Percentiles rank a stretch among this genome's conserved stretches.
Conservation (phyloP, 2,113 vertebrate genomes). For the Cinclus cinclus region DNA sequence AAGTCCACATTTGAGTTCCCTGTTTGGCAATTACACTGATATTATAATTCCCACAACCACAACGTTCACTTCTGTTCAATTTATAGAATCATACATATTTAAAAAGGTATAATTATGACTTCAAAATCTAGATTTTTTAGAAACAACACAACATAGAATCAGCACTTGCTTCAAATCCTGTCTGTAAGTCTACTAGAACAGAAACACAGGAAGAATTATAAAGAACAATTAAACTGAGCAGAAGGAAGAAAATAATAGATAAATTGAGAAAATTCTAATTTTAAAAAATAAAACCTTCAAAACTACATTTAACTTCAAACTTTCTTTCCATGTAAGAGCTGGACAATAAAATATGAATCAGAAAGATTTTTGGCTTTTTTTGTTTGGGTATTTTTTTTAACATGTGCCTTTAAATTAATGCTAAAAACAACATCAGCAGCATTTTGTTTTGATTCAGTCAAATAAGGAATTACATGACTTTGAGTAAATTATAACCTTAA, state of each 20-base stretch:
- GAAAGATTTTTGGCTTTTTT: neutral
- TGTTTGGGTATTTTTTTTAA: neutral
- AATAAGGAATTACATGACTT: constrained; percentile 61
- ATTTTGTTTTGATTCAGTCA: constrained; percentile 65
- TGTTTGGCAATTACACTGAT: neutral
- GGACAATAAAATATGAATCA: neutral
- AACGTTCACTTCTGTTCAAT: neutral
- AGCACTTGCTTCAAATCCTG: neutral
- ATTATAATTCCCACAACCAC: neutral
- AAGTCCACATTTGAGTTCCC: neutral
- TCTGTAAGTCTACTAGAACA: neutral
- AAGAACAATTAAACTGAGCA: neutral
- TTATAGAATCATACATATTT: neutral
- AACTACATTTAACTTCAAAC: neutral
- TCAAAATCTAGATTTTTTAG: neutral
- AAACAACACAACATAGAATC: neutral
- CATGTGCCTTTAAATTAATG: neutral
- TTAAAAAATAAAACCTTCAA: neutral
- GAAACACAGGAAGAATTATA: neutral
- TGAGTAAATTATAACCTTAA: constrained; percentile 66
- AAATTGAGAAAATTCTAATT: neutral
- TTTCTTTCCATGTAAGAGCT: neutral
- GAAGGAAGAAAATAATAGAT: neutral
- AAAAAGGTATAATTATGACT: neutral
- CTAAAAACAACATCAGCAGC: constrained; percentile 55